Conservation (phyloP, 2,113 vertebrate species). For the Macquaria ambigua region DNA sequence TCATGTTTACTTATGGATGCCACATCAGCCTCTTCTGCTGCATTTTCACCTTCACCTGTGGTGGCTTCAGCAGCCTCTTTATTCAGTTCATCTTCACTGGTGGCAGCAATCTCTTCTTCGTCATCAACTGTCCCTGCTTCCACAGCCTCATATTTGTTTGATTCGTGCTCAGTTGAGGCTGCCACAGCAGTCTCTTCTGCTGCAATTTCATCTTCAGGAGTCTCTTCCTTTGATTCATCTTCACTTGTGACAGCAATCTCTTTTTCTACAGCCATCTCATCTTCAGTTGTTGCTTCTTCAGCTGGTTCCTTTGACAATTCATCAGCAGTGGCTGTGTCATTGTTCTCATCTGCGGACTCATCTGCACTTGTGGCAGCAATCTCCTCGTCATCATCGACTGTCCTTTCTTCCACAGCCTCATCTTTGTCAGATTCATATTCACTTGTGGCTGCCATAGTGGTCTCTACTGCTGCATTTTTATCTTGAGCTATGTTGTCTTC, state of each 20-base stretch:
- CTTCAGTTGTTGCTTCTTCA: background rate
- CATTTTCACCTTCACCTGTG: background rate
- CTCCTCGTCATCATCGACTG: conserved; percentile 15
- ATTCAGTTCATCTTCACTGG: background rate
- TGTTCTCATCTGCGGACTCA: conserved; percentile 25
- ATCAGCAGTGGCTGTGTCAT: conserved; percentile 6
- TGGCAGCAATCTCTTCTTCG: too few relatives aligned
- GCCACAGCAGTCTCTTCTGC: background rate
- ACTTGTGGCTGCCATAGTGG: background rate
- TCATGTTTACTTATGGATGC: background rate
- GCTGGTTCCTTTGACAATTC: background rate
- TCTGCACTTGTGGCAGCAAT: background rate
- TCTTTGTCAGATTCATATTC: background rate
- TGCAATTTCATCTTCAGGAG: conserved; percentile 27
- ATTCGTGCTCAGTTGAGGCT: background rate
- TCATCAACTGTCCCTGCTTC: background rate
- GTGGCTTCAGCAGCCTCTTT: background rate
- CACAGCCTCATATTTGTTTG: background rate
- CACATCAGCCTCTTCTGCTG: background rate
- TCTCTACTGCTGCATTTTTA: background rate
- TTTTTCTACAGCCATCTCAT: background rate
- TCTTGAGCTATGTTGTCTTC: background rate
- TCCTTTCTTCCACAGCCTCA: background rate
- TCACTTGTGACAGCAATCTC: conserved; percentile 26
- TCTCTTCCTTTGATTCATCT: conserved; percentile 33